These are phyloP conservation scores for Lydus trimaculatus DNA, from an alignment of 2,888 invertebrate species.

Conservation along the genomic window DNA sequence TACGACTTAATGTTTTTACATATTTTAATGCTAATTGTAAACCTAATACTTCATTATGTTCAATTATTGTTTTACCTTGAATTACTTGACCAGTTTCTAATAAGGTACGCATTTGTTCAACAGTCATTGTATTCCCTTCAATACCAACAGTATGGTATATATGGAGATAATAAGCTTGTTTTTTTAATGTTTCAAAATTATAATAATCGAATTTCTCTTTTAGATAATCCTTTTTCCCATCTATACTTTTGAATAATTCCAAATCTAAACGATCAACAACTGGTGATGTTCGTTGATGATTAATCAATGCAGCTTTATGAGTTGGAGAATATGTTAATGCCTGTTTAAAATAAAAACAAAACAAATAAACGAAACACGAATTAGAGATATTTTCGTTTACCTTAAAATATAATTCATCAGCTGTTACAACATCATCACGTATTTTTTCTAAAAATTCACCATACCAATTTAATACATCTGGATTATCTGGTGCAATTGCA, in stretches of 20 bases:
- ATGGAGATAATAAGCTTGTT: slow-evolving; percentile 94
- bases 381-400: slow-evolving; percentile 54
- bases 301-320: slow-evolving; percentile 79
- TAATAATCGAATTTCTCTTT: slow-evolving; percentile 79
- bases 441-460: slow-evolving; percentile 92
- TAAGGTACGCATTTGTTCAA: slow-evolving; percentile 89
- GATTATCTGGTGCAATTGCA: slow-evolving; percentile 89
- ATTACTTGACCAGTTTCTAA: slow-evolving; percentile 90
- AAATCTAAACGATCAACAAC: slow-evolving; percentile 91
- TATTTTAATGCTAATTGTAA: slow-evolving; percentile 95
- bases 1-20: slow-evolving; percentile 79
- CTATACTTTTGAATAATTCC: slow-evolving; percentile 78
- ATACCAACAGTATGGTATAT: slow-evolving; percentile 98
- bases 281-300: slow-evolving; percentile 84
- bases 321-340: slow-evolving; percentile 85
- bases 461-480: slow-evolving; percentile 90
- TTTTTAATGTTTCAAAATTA: slow-evolving; percentile 85
- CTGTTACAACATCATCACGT: slow-evolving; percentile 83
- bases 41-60: slow-evolving; percentile 96
- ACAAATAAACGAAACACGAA: slow-evolving; percentile 9
- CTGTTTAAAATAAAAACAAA: slow-evolving; percentile 43
- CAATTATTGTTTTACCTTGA: slow-evolving; percentile 90
- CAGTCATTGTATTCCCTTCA: slow-evolving; percentile 96
- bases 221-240: slow-evolving; percentile 83
- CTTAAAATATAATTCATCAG: slow-evolving; percentile 89